Evolutionary conservation across 2,888 invertebrate species (phyloP).

Genomic region (Leucania comma): DNA sequence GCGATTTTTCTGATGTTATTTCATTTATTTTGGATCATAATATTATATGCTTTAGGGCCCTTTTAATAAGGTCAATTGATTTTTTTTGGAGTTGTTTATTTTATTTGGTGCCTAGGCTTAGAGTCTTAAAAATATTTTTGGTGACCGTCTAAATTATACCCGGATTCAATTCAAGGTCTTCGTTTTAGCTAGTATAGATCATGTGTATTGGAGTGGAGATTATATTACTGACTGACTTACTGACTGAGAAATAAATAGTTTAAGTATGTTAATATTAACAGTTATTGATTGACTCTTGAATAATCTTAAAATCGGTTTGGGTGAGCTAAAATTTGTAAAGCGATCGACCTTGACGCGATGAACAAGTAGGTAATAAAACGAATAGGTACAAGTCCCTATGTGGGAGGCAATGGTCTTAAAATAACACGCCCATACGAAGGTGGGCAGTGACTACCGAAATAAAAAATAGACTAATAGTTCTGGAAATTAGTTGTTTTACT

Average conservation of each 20-base stretch:
- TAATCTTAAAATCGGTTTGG: conserved; percentile 1
- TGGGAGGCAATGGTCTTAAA: conserved; percentile 59
- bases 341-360: conserved; percentile 52
- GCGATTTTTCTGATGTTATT: too few species aligned
- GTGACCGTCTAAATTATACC: too few species aligned
- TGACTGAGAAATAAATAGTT: too few species aligned
- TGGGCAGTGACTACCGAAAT: conserved; percentile 20
- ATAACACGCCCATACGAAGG: conserved; percentile 36
- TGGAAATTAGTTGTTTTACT: conserved; percentile 3
- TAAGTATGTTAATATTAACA: too few species aligned
- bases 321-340: conserved; percentile 2
- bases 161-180: conserved; percentile 37
- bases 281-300: not conserved
- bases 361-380: conserved; percentile 43
- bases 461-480: conserved; percentile 19
- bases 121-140: too few species aligned
- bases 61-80: too few species aligned
- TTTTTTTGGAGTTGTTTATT: too few species aligned
- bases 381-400: conserved; percentile 46
- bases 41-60: too few species aligned
- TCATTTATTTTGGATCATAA: too few species aligned
- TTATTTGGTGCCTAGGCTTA: too few species aligned
- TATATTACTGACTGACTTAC: not conserved
- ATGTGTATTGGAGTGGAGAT: not conserved
- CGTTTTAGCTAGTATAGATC: too few species aligned